Evolutionary conservation across 2,888 invertebrate species (phyloP).

Genomic region (Catocala fraxini): DNA sequence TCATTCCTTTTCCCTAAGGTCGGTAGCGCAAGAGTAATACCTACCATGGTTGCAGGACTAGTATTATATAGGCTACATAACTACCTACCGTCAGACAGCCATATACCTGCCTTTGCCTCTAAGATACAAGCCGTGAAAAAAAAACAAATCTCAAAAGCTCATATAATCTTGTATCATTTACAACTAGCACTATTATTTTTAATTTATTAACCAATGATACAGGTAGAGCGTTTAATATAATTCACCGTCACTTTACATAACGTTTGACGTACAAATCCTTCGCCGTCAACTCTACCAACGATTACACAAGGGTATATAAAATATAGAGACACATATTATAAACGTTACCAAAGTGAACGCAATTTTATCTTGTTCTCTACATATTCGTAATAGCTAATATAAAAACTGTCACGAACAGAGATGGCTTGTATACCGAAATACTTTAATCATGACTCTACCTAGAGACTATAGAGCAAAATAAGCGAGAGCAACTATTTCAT

Average conservation of each 20-base stretch:
- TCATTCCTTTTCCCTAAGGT: no score
- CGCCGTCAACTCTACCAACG: neutral
- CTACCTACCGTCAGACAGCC: no score
- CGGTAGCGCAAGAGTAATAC: no score
- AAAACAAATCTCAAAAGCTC: no score
- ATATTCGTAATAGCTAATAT: conserved; percentile 43
- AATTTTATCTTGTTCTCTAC: conserved; percentile 14
- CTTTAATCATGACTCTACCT: conserved; percentile 4
- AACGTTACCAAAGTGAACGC: conserved; percentile 4
- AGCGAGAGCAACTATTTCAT: neutral
- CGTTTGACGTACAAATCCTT: neutral
- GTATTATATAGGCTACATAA: no score
- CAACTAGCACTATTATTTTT: no score
- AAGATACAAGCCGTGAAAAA: no score
- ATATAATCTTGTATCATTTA: no score
- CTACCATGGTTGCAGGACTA: no score
- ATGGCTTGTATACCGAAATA: conserved; percentile 41
- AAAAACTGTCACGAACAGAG: conserved; percentile 45
- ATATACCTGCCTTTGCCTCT: no score
- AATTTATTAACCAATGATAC: no score
- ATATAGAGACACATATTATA: neutral
- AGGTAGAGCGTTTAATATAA: neutral
- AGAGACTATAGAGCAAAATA: conserved; percentile 7
- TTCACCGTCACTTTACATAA: neutral
- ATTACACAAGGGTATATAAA: neutral